Evolutionary conservation across 2,113 vertebrate genomes (phyloP), one percentile per base, ranked within the genome.

Genomic region (Porphyrio hochstetteri): DNA sequence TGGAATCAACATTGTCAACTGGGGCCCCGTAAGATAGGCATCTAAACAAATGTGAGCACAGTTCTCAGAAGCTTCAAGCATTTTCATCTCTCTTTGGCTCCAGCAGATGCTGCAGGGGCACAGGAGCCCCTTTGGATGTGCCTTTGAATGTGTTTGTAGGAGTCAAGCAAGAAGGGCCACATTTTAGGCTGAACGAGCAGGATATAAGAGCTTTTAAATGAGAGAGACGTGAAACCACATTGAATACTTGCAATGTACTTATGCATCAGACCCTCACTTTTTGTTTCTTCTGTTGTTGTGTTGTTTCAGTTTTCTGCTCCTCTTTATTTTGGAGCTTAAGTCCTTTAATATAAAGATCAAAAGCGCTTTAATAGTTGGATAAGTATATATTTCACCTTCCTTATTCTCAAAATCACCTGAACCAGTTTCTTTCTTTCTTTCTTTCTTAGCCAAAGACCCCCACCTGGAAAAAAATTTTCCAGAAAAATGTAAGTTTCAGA

Each of bases 391-490:
- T 96, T 97, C 95, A 96, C 65, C 92, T 95, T 94, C 95, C 95
- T 96, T 94, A 96, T 96, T 94, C 92, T 97, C 96, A 97, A 96
- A 97, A 96, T 94, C 95, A 94, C 57, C 93, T 96, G 96, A 97
- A 96, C 84, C 93, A 94, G 93, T 96, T 96, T 96, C 95, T 94
- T 95, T 96, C 95, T 96, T 96, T 96, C 95, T 96, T 97, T 96
- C 93, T 97, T 97, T 97, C 93, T 96, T 95, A 96, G 95, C 95
- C 96, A 97, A 96, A 97, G 93, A 96, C 96, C 82, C 96, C 95
- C 95, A 96, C 96, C 93, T 97, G 95, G 96, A 96, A 97, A 96
- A 97, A 97, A 96, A 97, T 96, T 95, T 97, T 97, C 95, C 96
- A 97, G 92, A 97, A 96, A 97, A 96, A 96, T 96, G 95, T 97